phyloP scores from a whole-genome alignment of 2,797 vertebrate genomes.

The Denticeps clupeoides region DNA sequence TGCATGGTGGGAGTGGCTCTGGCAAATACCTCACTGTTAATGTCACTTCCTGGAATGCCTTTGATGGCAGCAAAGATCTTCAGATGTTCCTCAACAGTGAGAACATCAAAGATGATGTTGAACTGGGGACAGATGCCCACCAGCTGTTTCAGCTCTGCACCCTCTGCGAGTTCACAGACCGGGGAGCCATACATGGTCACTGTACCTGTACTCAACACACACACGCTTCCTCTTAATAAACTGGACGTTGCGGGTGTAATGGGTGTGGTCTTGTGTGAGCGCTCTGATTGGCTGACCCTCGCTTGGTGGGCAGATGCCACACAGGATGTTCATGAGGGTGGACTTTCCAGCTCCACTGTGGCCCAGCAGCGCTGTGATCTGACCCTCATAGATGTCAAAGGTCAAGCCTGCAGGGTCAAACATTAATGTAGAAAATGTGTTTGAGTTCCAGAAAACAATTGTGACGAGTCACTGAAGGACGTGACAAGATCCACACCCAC shows the following conservation, averaged over 20 bases:
- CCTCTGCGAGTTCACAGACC: conserved; percentile 81
- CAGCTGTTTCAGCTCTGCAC: conserved; percentile 78
- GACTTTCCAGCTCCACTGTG: conserved; percentile 94
- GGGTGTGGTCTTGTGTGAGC: not conserved
- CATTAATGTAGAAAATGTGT: too few relatives aligned
- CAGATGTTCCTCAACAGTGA: conserved; percentile 92
- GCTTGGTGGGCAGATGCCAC: conserved; percentile 77
- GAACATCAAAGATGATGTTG: conserved; percentile 87
- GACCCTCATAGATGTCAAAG: conserved; percentile 92
- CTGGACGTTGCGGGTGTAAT: too few relatives aligned
- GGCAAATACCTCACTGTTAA: conserved; percentile 70
- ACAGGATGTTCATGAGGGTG: conserved; percentile 91
- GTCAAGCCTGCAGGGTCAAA: conserved; percentile 64
- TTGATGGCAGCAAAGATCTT: conserved; percentile 86
- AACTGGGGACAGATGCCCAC: conserved; percentile 89
- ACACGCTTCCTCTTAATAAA: not conserved
- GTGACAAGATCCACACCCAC: conserved; percentile 45
- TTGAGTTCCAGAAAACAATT: too few relatives aligned
- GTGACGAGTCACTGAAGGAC: too few relatives aligned
- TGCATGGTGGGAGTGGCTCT: too few relatives aligned
- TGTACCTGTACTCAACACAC: conserved; percentile 47
- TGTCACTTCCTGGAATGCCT: conserved; percentile 69
- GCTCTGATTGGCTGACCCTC: conserved; percentile 48
- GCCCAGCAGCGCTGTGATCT: conserved; percentile 90
- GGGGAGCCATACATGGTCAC: conserved; percentile 80